These are phyloP conservation scores for Nesometra sesokonis DNA, from an alignment of 35 echinoderm and acorn worm species.

Conservation along the genomic window DNA sequence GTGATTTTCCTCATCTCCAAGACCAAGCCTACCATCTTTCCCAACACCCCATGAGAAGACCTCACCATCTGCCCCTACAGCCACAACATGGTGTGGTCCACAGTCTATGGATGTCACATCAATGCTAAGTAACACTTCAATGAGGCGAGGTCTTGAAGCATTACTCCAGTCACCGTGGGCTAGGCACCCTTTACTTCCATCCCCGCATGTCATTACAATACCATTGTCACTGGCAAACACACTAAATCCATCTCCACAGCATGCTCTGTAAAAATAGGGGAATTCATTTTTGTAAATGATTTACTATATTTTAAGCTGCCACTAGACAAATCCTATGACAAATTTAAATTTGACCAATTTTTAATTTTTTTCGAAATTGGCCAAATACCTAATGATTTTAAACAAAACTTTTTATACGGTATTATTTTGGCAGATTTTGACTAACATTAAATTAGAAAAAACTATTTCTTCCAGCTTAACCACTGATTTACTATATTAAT, in stretches of 20 bases:
- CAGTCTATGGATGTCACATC: constrained; percentile 91
- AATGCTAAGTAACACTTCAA: constrained; percentile 77
- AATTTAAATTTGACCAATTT: too few species aligned
- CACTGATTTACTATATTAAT: too few species aligned
- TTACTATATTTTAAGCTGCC: too few species aligned
- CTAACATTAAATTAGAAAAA: too few species aligned
- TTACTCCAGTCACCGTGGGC: constrained; percentile 87
- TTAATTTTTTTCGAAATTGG: too few species aligned
- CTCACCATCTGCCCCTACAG: constrained; percentile 78
- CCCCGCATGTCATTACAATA: constrained; percentile 99
- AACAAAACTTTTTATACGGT: too few species aligned
- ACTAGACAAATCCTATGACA: too few species aligned
- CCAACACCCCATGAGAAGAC: constrained; percentile 87
- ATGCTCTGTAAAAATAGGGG: constrained; percentile 34
- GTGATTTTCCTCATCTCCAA: constrained; percentile 80
- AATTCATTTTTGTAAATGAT: not conserved
- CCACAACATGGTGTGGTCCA: constrained; percentile 93
- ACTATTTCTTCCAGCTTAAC: too few species aligned
- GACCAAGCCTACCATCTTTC: constrained; percentile 68
- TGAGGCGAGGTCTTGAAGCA: constrained; percentile 87
- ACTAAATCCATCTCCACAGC: constrained; percentile 86
- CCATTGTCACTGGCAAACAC: constrained; percentile 99
- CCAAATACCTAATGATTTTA: too few species aligned
- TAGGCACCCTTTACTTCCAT: constrained; percentile 92
- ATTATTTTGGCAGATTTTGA: too few species aligned